Percentiles rank a stretch among this genome's conserved stretches.
These are phyloP conservation scores for Amphiduros pacificus DNA, from an alignment of 2,888 invertebrate genomes.

Conservation along the genomic window DNA sequence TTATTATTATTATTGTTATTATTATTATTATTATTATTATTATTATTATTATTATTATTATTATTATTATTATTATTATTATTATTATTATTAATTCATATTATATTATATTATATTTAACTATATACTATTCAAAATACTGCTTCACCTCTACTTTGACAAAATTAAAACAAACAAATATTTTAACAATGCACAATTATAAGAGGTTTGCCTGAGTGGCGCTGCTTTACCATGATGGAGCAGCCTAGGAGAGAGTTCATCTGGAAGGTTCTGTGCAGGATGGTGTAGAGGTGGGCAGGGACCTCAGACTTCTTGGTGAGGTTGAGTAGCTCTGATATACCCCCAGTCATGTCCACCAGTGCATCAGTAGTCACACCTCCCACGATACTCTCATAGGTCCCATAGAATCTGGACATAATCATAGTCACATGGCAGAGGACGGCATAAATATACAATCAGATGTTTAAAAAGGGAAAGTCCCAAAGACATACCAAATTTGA, in stretches of 20 bases:
- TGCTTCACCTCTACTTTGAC: no score
- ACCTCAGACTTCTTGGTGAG: constrained; percentile 34
- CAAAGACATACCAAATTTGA: not conserved
- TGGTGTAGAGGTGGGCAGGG: constrained; percentile 40
- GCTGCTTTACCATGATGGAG: constrained; percentile 38
- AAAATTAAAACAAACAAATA: not conserved
- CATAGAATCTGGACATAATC: constrained; percentile 40
- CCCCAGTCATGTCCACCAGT: constrained; percentile 55
- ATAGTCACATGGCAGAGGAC: not conserved
- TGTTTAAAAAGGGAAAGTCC: not conserved
- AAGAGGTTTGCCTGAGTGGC: no score
- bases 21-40: no score
- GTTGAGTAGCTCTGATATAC: constrained; percentile 47
- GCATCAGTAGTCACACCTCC: constrained; percentile 51
- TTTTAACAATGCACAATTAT: no score
- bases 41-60: no score
- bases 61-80: no score
- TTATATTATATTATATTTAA: no score
- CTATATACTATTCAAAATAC: no score
- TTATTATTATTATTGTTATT: no score
- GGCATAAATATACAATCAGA: not conserved
- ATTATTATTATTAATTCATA: no score
- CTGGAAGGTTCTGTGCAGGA: constrained; percentile 39
- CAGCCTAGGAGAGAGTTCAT: constrained; percentile 50
- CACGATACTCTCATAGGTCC: constrained; percentile 46